Base-by-base conservation (phyloP, 2,113 vertebrate genomes). In the Ia io region DNA sequence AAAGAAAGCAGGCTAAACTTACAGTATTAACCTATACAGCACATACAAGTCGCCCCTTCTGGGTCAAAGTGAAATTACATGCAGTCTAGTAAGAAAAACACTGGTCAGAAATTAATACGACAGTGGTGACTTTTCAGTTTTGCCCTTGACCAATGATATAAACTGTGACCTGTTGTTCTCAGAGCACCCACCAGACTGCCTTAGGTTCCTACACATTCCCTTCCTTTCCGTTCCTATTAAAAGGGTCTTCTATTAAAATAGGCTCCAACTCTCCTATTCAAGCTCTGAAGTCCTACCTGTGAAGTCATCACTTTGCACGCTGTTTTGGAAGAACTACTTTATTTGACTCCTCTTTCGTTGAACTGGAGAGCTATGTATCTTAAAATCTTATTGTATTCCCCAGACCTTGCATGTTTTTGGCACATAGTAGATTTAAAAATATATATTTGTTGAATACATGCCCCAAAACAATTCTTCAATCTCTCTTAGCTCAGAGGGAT, bases 1-100 rank as follows among this genome's bases (percentile, higher is more conserved):
- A 95, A 32, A 84, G 77, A 95, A 96, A 90, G 6, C 9, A 53
- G 42, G n/a, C 32, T 70, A 93, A 84, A 84, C 6, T 44, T 44
- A 83, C 0, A 53, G 18, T 35, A 79, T 74, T 77, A 83, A 70
- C 6, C 23, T 80, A 56, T 32, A 59, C 88, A 88, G 53, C 18
- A 84, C 6, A 71, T 18, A 25, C 7, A 22, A 76, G 32, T 37
- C 4, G 35, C 3, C 9, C 20, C 53, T 70, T 91, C n/a, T 53
- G 17, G 53, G 32, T 77, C 65, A 47, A 88, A 30, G 40, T 67
- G 13, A 88, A 82, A 73, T 53, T 18, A 91, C 8, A 78, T 23
- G 40, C 9, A 65, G 53, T 53, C 23, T 59, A 77, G 42, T 47
- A 25, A 77, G 77, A 88, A 82, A 40, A 84, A 53, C 23, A 80